These are phyloP conservation scores for Colistium nudipinnis DNA, from an alignment of 2,113 vertebrate species.

Conservation along the genomic window DNA sequence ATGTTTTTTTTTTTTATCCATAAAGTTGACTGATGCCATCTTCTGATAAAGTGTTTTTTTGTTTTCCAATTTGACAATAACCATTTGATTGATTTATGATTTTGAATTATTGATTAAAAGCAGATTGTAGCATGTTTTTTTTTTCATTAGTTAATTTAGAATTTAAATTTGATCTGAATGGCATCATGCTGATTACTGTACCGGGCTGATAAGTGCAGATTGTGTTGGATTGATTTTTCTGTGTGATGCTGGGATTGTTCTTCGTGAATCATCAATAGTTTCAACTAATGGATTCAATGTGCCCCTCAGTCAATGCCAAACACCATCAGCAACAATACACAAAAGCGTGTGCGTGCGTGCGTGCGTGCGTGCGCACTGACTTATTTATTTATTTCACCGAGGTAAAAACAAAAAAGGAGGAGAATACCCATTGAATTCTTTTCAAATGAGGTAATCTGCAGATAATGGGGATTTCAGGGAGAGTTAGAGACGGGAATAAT, in stretches of 20 bases:
- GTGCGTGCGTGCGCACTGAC: not conserved
- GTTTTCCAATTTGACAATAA: too few species aligned
- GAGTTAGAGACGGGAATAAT: conserved; percentile 58
- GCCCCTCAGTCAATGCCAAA: conserved; percentile 38
- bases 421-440: conserved; percentile 45
- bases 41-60: too few species aligned
- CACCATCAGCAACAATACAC: conserved; percentile 28
- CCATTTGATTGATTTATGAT: too few species aligned
- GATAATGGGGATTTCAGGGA: conserved; percentile 68
- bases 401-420: conserved; percentile 26
- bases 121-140: not conserved
- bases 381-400: conserved; percentile 19
- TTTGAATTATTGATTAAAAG: too few species aligned
- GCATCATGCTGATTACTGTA: conserved; percentile 15
- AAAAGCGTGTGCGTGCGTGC: conserved; percentile 5
- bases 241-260: conserved; percentile 28
- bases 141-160: not conserved
- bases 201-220: conserved; percentile 13
- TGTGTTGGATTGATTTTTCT: conserved; percentile 26
- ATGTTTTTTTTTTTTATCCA: too few species aligned
- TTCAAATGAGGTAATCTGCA: conserved; percentile 64
- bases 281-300: conserved; percentile 50
- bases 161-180: conserved; percentile 15
- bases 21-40: too few species aligned
- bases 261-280: conserved; percentile 50